Evolutionary conservation across 2,888 invertebrate species (phyloP).

Genomic region (Tuberolachnus salignus): DNA sequence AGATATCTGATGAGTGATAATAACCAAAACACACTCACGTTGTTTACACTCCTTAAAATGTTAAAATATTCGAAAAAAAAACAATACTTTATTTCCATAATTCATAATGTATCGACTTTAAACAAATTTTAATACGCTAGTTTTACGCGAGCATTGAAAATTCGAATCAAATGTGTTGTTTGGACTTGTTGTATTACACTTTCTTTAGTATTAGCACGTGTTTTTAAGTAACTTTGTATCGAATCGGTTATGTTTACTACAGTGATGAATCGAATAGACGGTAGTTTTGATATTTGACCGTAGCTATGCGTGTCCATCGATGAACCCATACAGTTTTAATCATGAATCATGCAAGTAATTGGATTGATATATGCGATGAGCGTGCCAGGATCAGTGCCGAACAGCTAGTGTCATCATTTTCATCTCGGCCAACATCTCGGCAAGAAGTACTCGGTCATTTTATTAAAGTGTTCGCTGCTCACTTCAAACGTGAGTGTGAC

Average conservation of each 20-base stretch:
- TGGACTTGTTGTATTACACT: neutral
- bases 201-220: constrained; percentile 24
- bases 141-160: neutral
- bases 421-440: constrained; percentile 70
- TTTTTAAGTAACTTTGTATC: neutral
- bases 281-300: neutral
- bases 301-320: neutral
- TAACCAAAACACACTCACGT: constrained; percentile 39
- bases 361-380: constrained; percentile 86
- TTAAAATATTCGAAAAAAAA: constrained; percentile 29
- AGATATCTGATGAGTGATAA: constrained; percentile 31
- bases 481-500: constrained; percentile 81
- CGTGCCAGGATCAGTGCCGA: constrained; percentile 84
- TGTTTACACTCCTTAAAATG: constrained; percentile 53
- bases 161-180: neutral
- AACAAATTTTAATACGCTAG: neutral
- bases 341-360: constrained; percentile 62
- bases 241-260: neutral
- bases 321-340: neutral
- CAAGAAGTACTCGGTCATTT: constrained; percentile 82
- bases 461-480: constrained; percentile 81
- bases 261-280: neutral
- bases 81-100: constrained; percentile 8
- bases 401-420: constrained; percentile 76
- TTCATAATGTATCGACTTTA: neutral